These are phyloP conservation scores for Drosophila nannoptera DNA, from an alignment of 1,140 invertebrate species.

Conservation along the genomic window DNA sequence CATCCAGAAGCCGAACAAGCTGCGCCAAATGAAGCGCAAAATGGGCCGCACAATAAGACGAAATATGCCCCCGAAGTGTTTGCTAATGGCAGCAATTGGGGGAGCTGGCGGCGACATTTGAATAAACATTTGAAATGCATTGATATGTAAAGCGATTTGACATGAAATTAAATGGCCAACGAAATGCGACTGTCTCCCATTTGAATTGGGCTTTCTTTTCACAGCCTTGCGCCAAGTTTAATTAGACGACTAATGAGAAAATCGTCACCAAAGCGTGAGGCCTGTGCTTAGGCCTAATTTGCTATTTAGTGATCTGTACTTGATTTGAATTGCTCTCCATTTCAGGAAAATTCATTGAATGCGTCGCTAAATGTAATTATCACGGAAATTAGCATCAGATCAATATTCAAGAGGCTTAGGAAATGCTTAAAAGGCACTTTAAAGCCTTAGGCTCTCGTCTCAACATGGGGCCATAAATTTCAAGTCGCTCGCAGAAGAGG, in stretches of 20 bases:
- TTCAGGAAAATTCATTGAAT: background rate
- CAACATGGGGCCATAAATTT: conserved; percentile 31
- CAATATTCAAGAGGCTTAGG: too few relatives aligned
- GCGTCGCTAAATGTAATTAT: background rate
- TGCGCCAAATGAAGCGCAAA: conserved; percentile 69
- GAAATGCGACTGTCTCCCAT: conserved; percentile 23
- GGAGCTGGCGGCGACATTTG: conserved; percentile 37
- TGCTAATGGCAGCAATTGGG: conserved; percentile 65
- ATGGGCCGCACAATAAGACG: conserved; percentile 58
- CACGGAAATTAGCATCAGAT: background rate
- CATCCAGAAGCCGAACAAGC: conserved; percentile 24
- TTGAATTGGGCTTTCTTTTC: conserved; percentile 8
- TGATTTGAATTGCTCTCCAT: background rate
- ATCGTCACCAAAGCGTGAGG: conserved; percentile 7
- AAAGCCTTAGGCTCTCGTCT: conserved; percentile 9
- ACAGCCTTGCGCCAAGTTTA: conserved; percentile 23
- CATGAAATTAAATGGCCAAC: conserved; percentile 65
- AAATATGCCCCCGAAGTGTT: conserved; percentile 58
- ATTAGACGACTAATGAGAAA: conserved; percentile 33
- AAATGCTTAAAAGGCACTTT: conserved; percentile 7
- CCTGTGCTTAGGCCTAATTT: conserved; percentile 3
- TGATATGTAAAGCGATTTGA: conserved; percentile 72
- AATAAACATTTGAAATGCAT: conserved; percentile 50
- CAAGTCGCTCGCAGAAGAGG: background rate
- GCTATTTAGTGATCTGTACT: conserved; percentile 12